Conservation (phyloP, 2,797 vertebrate species). For the Muscicapa striata region DNA sequence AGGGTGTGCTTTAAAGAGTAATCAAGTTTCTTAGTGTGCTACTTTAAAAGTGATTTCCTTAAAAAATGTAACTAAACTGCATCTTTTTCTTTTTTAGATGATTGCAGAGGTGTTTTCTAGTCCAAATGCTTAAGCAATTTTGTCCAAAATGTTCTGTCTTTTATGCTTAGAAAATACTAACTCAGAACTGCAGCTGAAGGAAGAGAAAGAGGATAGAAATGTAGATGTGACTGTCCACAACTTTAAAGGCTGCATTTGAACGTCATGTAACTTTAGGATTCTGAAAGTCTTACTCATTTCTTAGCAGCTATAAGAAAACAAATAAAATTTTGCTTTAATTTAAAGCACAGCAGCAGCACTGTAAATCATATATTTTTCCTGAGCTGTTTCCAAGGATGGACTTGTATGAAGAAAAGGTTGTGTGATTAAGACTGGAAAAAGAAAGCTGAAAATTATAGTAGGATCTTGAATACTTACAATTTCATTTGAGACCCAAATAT, state of each 20-base stretch:
- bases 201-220: neutral
- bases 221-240: neutral
- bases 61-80: neutral
- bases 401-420: neutral
- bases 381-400: neutral
- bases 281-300: neutral
- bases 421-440: neutral
- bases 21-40: neutral
- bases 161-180: neutral
- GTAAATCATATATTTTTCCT: neutral
- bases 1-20: neutral
- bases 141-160: neutral
- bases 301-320: neutral
- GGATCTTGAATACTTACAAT: neutral
- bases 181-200: neutral
- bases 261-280: neutral
- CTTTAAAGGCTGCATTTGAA: neutral
- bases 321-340: neutral
- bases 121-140: neutral
- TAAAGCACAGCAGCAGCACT: neutral
- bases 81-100: neutral
- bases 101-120: neutral
- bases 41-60: neutral
- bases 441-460: neutral
- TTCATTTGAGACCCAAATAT: neutral